Base-by-base conservation (phyloP, 2,888 invertebrate genomes). In the Chydorus sphaericus region DNA sequence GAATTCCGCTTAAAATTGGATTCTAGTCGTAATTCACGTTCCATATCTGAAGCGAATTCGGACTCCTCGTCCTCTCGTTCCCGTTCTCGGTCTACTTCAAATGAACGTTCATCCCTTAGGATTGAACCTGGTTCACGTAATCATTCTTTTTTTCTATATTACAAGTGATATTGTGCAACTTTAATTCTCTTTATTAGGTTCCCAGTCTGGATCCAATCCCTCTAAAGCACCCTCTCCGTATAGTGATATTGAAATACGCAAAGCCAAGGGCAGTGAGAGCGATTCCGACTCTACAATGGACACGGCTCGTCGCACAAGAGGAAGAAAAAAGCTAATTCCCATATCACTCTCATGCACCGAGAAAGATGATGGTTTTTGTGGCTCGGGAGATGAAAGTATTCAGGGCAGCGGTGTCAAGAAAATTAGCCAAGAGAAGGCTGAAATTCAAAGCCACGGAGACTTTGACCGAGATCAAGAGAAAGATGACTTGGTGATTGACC, bases 401-500 rank as follows among this genome's bases (percentile, higher is more conserved):
- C n/a, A n/a, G n/a, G n/a, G n/a, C n/a, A n/a, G n/a, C n/a, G n/a
- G n/a, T n/a, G n/a, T n/a, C n/a, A n/a, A n/a, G n/a, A 60, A 23
- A 49, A 36, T 20, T 6, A 37, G 29, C 50, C 36, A 4, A 58
- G 30, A 29, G 23, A 30, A 36, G 14, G 33, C 11, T 33, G 36
- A 36, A 7, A 31, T 14, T 20, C 20, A n/a, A 14, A 23, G 23
- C 16, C 36, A 52, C 11, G 23, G 37, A 23, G 52, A 52, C 11
- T 52, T 37, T 11, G 52, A 52, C 10, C 31, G 8, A 33, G 52
- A 52, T 20, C 31, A 23, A 16, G 23, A 52, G 20, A 33, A 23
- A 23, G 23, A 75, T 60, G 74, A 78, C 63, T 79, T 80, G 58
- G 69, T 88, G 64, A 88, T 90, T 0, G 98, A 98, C 74, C 98